Evolutionary conservation across 1,140 invertebrate genomes (phyloP), one percentile per base, ranked within the genome.

Genomic region (Daktulosphaira vitifoliae): DNA sequence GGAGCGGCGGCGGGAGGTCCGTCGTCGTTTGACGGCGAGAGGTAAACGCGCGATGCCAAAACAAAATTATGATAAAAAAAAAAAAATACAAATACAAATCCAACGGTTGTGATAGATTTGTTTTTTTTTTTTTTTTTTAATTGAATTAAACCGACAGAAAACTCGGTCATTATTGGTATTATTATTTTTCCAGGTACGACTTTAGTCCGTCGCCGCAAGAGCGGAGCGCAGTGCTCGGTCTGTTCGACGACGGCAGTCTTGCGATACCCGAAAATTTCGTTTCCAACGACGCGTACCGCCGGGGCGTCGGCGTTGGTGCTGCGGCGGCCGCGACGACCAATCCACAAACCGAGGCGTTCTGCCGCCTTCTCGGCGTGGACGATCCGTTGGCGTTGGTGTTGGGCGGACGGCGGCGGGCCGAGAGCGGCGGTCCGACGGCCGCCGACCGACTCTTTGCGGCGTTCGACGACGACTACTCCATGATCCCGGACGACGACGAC

Each of bases 271-370:
- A 82, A 2, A 90, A 88, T 76, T 98, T 98, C 77, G 74, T 76
- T 29, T 77, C 74, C 69, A 92, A 88, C 26, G 88, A 82, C 1
- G 78, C 82, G 52, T 71, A 81, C 2, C 87, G 84, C 71, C 74
- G 82, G 68, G 77, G 80, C 8, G 73, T n/a, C n/a, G n/a, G n/a
- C n/a, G n/a, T n/a, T n/a, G n/a, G n/a, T n/a, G n/a, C n/a, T n/a
- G n/a, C n/a, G n/a, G n/a, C n/a, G n/a, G n/a, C n/a, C n/a, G n/a
- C n/a, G n/a, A 77, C n/a, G 68, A 72, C 82, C 13, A 96, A 96
- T 78, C 81, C 86, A 16, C 93, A 96, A 75, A 94, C 90, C 6
- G 81, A 79, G 7, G 72, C 80, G 42, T 82, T 97, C 56, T 96
- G 92, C 77, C 79, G 85, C n/a, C 84, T 78, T 72, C 74, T 97